Conservation (phyloP, 2,797 vertebrate species). For the Lithobates sylvaticus region DNA sequence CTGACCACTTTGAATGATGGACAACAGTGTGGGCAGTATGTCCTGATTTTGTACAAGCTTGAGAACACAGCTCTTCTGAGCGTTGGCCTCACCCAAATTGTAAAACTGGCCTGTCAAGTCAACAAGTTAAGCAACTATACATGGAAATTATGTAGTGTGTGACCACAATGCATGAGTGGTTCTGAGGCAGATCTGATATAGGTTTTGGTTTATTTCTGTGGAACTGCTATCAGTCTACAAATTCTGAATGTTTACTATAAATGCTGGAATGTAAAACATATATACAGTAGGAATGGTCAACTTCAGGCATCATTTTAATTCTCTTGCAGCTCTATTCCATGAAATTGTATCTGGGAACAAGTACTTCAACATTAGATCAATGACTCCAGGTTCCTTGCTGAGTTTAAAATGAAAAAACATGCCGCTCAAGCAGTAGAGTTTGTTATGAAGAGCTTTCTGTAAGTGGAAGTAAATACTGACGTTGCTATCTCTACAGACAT, state of each 20-base stretch:
- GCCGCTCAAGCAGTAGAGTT: not conserved
- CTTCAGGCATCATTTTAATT: not conserved
- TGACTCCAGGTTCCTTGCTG: not conserved
- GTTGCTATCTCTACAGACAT: slow-evolving; percentile 13
- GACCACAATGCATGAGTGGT: not conserved
- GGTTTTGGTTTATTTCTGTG: not conserved
- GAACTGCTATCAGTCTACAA: not conserved
- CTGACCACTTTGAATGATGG: slow-evolving; percentile 44
- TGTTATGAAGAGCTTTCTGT: slow-evolving; percentile 12
- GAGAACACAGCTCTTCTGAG: not conserved
- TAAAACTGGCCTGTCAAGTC: not conserved
- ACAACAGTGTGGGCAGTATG: not conserved
- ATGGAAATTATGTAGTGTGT: not conserved
- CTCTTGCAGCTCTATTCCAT: not conserved
- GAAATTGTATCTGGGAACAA: not conserved
- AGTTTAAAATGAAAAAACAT: not conserved
- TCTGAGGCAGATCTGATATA: not conserved
- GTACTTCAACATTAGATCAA: not conserved
- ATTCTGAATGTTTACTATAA: slow-evolving; percentile 5
- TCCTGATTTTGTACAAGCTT: not conserved
- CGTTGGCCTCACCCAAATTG: no score
- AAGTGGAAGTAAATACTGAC: not conserved
- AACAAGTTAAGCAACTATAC: not conserved
- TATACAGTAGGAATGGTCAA: not conserved
- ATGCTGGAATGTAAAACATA: not conserved